Evolutionary conservation across 1,140 invertebrate species (phyloP), one percentile per base, ranked within the genome.

Genomic region (Gonioctena quinquepunctata): DNA sequence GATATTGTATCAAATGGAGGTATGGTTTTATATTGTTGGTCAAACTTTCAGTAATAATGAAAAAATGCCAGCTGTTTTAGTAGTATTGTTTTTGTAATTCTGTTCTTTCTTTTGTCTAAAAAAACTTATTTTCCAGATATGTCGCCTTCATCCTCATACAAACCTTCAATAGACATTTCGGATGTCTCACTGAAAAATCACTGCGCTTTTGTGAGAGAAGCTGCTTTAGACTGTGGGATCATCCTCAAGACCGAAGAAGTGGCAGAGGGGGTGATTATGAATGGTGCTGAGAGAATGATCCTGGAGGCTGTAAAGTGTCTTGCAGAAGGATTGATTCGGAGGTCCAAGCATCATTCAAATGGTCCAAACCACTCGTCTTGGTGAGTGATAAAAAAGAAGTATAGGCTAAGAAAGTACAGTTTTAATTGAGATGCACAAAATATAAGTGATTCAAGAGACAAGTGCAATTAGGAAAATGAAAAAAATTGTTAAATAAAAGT

Each of bases 191-290:
- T 76, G n/a, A 62, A 67, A 48, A 27, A 66, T 11, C 64, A 72
- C 59, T 78, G 71, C 66, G 70, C 68, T 1, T 81, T 68, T 66
- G 66, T 81, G 33, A 76, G 71, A 71, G 70, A 79, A 68, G 62
- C 70, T 50, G 76, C 79, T 0, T 71, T 80, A 18, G 76, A 80
- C 66, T 70, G 72, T 50, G 77, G 77, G 2, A 62, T 81, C 27
- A 27, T 77, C n/a, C 71, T 80, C 16, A 77, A 77, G 74, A 65
- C 71, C 11, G 78, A 81, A 66, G 74, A 78, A 66, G 65, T 80
- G 52, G 19, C 59, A 11, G 69, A 75, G 3, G 75, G 74, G n/a
- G 66, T 80, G 4, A 18, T 67, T 19, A 70, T 75, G 56, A 79
- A 79, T 64, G 70, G 71, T 16, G 70, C 77, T 21, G 78, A 80